These are phyloP conservation scores for Thysanoteuthis rhombus DNA, from an alignment of 2,888 invertebrate genomes.

Conservation along the genomic window DNA sequence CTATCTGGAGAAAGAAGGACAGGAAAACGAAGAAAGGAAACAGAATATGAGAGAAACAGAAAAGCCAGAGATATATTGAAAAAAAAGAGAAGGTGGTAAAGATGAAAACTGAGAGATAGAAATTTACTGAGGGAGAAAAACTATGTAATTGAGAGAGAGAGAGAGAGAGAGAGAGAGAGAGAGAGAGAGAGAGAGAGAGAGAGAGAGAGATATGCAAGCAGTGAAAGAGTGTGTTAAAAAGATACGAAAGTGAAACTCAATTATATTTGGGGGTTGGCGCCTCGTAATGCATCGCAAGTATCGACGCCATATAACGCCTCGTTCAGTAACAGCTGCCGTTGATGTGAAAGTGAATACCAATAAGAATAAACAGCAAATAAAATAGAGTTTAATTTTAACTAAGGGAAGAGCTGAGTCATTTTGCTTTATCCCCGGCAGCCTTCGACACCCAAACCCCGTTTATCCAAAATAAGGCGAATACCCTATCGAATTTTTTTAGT, in stretches of 20 bases:
- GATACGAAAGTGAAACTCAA: background rate
- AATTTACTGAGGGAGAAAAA: too few relatives aligned
- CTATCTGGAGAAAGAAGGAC: too few relatives aligned
- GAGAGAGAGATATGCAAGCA: background rate
- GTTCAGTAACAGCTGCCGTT: background rate
- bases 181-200: background rate
- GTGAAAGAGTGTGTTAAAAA: background rate
- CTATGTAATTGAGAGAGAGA: background rate
- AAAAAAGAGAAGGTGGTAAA: background rate
- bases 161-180: background rate
- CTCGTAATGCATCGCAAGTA: background rate
- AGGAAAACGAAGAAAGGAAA: too few relatives aligned
- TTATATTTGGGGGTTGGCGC: background rate
- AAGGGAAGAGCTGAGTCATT: background rate
- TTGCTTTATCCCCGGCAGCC: background rate
- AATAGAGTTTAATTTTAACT: background rate
- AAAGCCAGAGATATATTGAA: background rate
- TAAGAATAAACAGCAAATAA: background rate
- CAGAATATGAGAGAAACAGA: too few relatives aligned
- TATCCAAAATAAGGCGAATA: background rate
- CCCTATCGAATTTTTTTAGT: background rate
- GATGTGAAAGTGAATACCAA: background rate
- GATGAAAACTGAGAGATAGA: background rate
- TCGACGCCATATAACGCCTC: background rate
- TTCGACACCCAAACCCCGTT: background rate